Conservation (phyloP, 2,797 vertebrate genomes). For the Enteromius paludinosus region DNA sequence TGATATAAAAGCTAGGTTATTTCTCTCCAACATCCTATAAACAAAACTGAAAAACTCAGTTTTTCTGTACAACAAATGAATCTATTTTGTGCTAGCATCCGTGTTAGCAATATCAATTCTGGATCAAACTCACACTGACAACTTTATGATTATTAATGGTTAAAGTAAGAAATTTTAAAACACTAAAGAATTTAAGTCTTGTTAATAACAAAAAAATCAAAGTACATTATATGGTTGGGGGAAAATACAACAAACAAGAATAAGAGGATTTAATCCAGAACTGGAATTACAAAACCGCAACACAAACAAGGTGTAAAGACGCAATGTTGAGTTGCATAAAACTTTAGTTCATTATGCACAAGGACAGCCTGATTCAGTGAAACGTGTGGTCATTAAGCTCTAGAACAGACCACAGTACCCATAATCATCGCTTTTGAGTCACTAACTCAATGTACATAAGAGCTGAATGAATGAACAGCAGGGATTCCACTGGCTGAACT, state of each 20-base stretch:
- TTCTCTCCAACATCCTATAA: neutral
- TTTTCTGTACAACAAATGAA: neutral
- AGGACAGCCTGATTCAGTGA: neutral
- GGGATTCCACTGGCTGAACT: conserved; percentile 62
- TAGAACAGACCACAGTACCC: conserved; percentile 13
- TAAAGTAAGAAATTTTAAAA: neutral
- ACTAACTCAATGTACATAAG: conserved; percentile 29
- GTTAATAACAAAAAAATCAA: conserved; percentile 8
- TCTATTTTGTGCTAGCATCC: neutral
- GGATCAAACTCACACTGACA: neutral
- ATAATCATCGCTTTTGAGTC: conserved; percentile 26
- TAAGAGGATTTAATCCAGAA: neutral
- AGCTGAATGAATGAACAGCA: conserved; percentile 56
- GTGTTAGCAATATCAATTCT: neutral
- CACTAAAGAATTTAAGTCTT: neutral
- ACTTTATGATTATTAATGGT: neutral
- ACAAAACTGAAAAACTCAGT: too few relatives aligned
- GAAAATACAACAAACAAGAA: conserved; percentile 24
- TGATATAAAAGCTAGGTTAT: neutral
- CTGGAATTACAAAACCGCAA: neutral
- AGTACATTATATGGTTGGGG: neutral
- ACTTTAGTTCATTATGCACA: neutral
- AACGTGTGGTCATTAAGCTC: conserved; percentile 8
- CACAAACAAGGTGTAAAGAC: neutral
- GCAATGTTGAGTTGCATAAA: conserved; percentile 11